Conservation (phyloP, 2,888 invertebrate species). For the Drosophila multiciliata region DNA sequence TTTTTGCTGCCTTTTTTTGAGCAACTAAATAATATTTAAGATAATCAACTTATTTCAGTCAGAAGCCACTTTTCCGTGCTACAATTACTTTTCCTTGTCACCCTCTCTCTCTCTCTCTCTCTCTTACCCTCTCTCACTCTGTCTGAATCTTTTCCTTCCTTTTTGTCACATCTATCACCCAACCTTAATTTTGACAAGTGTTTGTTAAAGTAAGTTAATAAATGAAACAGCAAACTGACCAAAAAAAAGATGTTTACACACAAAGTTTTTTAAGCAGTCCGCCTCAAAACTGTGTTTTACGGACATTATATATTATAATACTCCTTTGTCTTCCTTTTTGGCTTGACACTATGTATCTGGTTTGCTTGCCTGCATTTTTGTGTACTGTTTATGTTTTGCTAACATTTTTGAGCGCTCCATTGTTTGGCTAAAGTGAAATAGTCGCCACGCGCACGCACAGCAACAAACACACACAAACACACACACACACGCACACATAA, state of each 20-base stretch:
- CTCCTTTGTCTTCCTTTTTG: conserved; percentile 1
- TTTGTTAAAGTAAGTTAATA: conserved; percentile 23
- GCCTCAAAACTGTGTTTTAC: neutral
- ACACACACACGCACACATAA: conserved; percentile 9
- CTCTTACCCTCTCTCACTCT: neutral
- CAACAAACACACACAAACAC: neutral
- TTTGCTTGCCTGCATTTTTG: conserved; percentile 31
- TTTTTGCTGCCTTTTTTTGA: neutral
- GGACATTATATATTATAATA: conserved; percentile 1
- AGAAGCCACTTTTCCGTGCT: neutral
- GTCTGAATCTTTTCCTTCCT: neutral
- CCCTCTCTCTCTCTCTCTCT: neutral
- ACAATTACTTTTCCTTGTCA: neutral
- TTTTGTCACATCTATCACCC: neutral
- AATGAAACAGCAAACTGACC: conserved; percentile 16
- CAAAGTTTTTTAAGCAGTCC: conserved; percentile 2
- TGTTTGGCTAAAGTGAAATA: conserved; percentile 46
- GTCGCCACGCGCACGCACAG: conserved; percentile 29
- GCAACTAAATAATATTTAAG: neutral
- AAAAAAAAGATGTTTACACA: conserved; percentile 10
- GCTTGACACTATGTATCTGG: neutral
- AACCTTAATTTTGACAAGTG: conserved; percentile 3
- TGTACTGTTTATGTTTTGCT: conserved; percentile 45
- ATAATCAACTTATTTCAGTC: neutral
- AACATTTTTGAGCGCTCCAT: conserved; percentile 43